Conservation (phyloP, 2,797 vertebrate genomes). For the Gymnopithys bicolor region DNA sequence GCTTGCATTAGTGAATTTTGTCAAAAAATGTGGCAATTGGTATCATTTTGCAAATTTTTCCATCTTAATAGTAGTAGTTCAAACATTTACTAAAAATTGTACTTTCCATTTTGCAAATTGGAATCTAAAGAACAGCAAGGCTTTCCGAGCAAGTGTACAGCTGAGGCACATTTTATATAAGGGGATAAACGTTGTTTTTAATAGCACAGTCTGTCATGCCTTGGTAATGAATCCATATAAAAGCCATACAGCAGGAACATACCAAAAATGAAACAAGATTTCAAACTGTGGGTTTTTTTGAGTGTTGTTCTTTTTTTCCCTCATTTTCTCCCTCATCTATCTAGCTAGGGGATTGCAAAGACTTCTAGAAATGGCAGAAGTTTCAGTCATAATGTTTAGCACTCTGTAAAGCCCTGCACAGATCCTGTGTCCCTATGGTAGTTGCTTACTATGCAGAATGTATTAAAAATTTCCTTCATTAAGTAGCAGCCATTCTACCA, state of each 20-base stretch:
- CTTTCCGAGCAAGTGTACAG: neutral
- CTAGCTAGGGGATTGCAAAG: neutral
- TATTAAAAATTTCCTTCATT: neutral
- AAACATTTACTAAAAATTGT: neutral
- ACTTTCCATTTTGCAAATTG: neutral
- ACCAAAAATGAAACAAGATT: neutral
- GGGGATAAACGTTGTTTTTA: neutral
- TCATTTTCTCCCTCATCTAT: neutral
- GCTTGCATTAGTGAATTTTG: neutral
- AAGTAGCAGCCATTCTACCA: neutral
- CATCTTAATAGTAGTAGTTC: neutral
- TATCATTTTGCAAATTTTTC: neutral
- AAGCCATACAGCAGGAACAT: neutral
- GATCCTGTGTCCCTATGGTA: neutral
- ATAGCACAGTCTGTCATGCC: neutral
- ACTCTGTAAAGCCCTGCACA: neutral
- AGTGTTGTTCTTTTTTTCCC: neutral
- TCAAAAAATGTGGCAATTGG: neutral
- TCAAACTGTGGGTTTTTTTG: accelerated
- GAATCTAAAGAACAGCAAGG: neutral
- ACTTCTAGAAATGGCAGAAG: neutral
- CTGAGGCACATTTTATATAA: neutral
- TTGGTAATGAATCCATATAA: neutral
- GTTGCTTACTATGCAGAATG: neutral
- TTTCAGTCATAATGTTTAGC: neutral